Base-by-base conservation (phyloP, 2,113 vertebrate species). In the Hemibagrus wyckioides region DNA sequence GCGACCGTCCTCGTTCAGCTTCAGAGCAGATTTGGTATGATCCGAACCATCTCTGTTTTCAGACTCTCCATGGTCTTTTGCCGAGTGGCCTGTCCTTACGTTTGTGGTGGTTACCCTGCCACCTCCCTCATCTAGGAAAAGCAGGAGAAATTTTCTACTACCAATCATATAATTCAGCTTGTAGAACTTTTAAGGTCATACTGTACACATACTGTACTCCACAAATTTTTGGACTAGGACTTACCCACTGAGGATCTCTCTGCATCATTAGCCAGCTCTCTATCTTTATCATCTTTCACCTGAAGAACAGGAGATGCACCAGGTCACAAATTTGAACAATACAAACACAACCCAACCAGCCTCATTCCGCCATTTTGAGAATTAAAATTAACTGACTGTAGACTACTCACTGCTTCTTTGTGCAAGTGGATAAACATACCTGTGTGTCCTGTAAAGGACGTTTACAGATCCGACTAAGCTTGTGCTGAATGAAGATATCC, bases 401-500 rank as follows among this genome's bases (percentile, higher is more conserved):
- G 4, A 75, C 23, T 77, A 50, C 7, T 80, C 14, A 59, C 10
- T 15, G 5, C 30, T 44, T 28, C 0, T 23, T 0, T 33, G 2
- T 15, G 41, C 28, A 76, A 76, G 1, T 25, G 28, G 25, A 33
- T n/a, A 1, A 44, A 15, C 80, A 39, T 9, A 94, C 88, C 0
- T 90, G 63, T 0, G 90, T 21, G 41, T 85, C 54, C 2, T 95
- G 94, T 6, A 91, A 90, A 36, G 41, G 82, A 6, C 96, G 96
- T 90, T 94, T 97, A 91, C 98, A 99, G 89, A 79, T 90, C 65
- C 97, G 96, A 13, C 96, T 97, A 25, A 99, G 87, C 84, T 99
- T 99, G 94, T 99, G 98, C 59, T 99, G 97, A 71, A 99, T 97
- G 28, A 99, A 99, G 69, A 96, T 95, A 85, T 99, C 96, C 95